Base-by-base conservation (phyloP, 2,113 vertebrate genomes). In the Gallinago undulata region DNA sequence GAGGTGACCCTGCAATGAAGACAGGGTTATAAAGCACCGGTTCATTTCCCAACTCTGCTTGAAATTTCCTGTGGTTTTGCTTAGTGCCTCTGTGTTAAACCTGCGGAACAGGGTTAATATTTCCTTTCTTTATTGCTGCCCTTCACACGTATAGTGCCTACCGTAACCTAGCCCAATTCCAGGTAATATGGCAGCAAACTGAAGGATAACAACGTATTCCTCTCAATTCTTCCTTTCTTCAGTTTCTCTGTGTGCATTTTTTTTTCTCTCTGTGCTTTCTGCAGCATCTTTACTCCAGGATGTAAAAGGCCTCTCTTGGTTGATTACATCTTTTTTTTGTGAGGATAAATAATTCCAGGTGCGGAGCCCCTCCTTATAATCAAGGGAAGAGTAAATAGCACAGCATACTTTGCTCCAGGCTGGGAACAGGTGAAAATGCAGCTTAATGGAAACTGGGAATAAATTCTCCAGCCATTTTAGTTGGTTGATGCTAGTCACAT, bases 361-460 rank as follows among this genome's bases (percentile, higher is more conserved):
- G 7, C 16, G 35, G 6, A 41, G 6, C 3, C 18, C 1, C 28
- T 75, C 27, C 41, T 91, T 81, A 81, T n/a, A 35, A 59, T 21
- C 39, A 51, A 48, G 24, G 22, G 56, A 89, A 75, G 53, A 89
- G 84, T 68, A 91, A 94, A 95, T 84, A 90, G 59, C 25, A 57
- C 16, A 16, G 8, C 10, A 45, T 57, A 19, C 7, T 17, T 78
- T 70, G 25, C 41, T 88, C 7, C n/a, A 63, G 66, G 18, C 51
- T 75, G 33, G 13, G 23, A 84, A 39, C 7, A 84, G 33, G 57
- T 41, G 70, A 91, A 91, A 94, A 82, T 47, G 47, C 31, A 68
- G 48, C 66, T 39, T 75, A 74, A 89, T 89, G 74, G 69, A 91
- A 96, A 82, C 91, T 84, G 35, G 16, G 37, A 94, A 89, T 89